Conservation (phyloP, 1,140 invertebrate species). For the Papilio helenus region DNA sequence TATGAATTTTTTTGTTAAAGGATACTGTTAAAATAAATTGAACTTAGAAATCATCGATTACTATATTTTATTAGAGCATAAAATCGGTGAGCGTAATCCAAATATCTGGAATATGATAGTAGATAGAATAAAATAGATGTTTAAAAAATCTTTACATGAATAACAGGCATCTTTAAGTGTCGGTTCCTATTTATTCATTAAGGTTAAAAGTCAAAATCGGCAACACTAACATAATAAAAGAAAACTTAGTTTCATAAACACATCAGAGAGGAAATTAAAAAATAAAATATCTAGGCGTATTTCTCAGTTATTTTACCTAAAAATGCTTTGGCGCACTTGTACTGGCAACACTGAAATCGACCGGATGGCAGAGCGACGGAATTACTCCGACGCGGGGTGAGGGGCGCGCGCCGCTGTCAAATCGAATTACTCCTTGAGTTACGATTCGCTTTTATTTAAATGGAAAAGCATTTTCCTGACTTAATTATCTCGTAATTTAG, state of each 20-base stretch:
- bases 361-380: conserved; percentile 51
- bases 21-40: not conserved
- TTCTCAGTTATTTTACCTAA: conserved; percentile 1
- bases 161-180: not conserved
- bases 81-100: not conserved
- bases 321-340: conserved; percentile 40
- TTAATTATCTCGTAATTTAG: conserved; percentile 61
- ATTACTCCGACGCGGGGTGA: conserved; percentile 50
- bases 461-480: conserved; percentile 68
- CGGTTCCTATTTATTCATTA: not conserved
- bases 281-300: not conserved
- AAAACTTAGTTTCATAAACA: not conserved
- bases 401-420: conserved; percentile 70
- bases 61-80: not conserved
- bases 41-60: too few relatives aligned
- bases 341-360: conserved; percentile 70
- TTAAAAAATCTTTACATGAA: too few relatives aligned
- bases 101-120: not conserved
- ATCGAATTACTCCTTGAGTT: conserved; percentile 68
- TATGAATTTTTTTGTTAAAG: not conserved
- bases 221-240: not conserved
- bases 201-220: not conserved
- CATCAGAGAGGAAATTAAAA: not conserved
- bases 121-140: not conserved
- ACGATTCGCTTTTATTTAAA: conserved; percentile 66